Evolutionary conservation across 1,140 invertebrate species (phyloP), one percentile per base, ranked within the genome.

Genomic region (Nymphalis io): DNA sequence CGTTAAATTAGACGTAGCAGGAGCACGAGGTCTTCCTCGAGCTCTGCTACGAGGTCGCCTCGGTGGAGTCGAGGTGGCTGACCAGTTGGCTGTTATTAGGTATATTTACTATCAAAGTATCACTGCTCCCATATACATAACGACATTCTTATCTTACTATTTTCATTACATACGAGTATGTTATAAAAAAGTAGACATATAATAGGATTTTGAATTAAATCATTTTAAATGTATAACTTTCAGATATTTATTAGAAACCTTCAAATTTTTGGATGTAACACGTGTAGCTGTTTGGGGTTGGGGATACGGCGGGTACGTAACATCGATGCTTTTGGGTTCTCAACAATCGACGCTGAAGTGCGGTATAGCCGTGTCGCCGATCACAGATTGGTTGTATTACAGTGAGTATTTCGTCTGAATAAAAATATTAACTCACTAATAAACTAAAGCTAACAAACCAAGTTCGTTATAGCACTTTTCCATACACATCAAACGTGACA

Each of bases 281-380:
- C 94, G 96, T 70, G 96, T 98, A 39, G 97, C 96, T 1, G 95
- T 99, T 53, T 98, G 97, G 97, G 98, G 98, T n/a, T 97, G 97
- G 97, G 97, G 97, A n/a, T 98, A 98, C 88, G 98, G 98, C 11
- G 98, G 97, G 0, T 99, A 98, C 89, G 96, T 98, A 15, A 97
- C 97, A 0, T 94, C 96, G 42, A 97, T 97, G 95, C 95, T 97
- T 38, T 93, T 99, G 44, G 96, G 96, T 12, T 95, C 95, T 10
- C 96, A 97, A 80, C 95, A 97, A 79, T 94, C 95, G 76, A 94
- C 96, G 20, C 97, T 98, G 88, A 96, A 97, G 80, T 99, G 98
- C 88, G 98, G 97, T 53, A 96, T 98, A 59, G 95, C 97, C 8
- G 96, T 99, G 1, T 98, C 98, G 76, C 98, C 98, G 0, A 97